Evolutionary conservation across 1,140 invertebrate genomes (phyloP).

Genomic region (Tetramorium alpestre): DNA sequence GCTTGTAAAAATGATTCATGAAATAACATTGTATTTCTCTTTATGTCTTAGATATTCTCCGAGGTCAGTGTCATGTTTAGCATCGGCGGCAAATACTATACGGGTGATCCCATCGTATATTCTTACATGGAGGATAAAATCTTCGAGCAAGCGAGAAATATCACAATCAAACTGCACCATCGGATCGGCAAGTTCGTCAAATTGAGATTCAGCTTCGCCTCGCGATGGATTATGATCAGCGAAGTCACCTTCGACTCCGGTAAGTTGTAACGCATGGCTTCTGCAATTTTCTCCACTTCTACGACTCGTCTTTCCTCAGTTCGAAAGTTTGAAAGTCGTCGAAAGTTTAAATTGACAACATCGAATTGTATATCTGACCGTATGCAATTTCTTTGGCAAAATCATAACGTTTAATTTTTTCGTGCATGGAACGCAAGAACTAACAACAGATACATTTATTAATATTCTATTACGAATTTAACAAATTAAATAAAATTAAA

Average conservation of each 20-base stretch:
- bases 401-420: not conserved
- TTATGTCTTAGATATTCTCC: slow-evolving; percentile 86
- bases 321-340: slow-evolving; percentile 27
- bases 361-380: not conserved
- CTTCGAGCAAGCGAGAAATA: slow-evolving; percentile 88
- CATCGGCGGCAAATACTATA: slow-evolving; percentile 89
- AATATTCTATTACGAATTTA: not conserved
- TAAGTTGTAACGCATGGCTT: slow-evolving; percentile 74
- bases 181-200: slow-evolving; percentile 89
- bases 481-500: not conserved
- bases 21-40: slow-evolving; percentile 19
- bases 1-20: not conserved
- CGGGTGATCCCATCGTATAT: slow-evolving; percentile 88
- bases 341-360: not conserved
- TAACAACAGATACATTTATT: not conserved
- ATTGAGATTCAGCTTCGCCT: slow-evolving; percentile 88
- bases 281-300: slow-evolving; percentile 2
- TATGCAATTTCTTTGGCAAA: not conserved
- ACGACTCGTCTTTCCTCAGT: not conserved
- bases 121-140: slow-evolving; percentile 88
- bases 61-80: slow-evolving; percentile 89
- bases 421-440: not conserved
- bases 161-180: slow-evolving; percentile 88
- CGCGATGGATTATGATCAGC: slow-evolving; percentile 90
- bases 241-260: slow-evolving; percentile 89